These are phyloP conservation scores for Saguinus oedipus DNA, from an alignment of 2,797 vertebrate genomes.

Conservation along the genomic window DNA sequence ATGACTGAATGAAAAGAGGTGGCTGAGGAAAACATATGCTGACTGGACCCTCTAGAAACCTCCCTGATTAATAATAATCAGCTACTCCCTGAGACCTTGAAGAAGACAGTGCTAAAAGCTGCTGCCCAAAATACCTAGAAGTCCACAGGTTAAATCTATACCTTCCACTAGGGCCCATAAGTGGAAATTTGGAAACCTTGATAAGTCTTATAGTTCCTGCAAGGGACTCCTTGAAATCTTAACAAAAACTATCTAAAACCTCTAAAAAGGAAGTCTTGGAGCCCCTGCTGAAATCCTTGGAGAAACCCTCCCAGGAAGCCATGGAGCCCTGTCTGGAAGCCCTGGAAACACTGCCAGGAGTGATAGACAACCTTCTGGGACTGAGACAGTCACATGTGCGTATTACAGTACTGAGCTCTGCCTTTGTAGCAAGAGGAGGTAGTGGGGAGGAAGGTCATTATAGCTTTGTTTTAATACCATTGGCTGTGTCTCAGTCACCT, in stretches of 20 bases:
- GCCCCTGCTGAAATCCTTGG: neutral
- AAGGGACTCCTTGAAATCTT: neutral
- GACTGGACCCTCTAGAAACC: neutral
- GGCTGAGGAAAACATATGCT: neutral
- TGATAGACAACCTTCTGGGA: neutral
- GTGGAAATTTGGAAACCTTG: neutral
- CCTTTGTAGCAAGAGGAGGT: neutral
- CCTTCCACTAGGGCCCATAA: neutral
- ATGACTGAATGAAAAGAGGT: constrained; percentile 13
- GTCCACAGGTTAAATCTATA: neutral
- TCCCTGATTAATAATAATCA: neutral
- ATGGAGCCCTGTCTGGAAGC: neutral
- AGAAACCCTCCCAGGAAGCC: neutral
- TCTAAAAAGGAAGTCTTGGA: neutral
- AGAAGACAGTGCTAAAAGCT: neutral
- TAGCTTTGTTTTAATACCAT: neutral
- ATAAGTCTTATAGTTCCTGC: neutral
- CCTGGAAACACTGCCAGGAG: neutral
- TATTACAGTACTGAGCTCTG: neutral
- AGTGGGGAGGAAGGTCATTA: neutral
- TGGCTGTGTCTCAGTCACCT: neutral
- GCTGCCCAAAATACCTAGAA: neutral
- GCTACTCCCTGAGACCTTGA: neutral
- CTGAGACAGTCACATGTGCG: neutral
- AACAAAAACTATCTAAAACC: neutral